Percentiles rank a stretch among this genome's conserved stretches.
Evolutionary conservation across 2,888 invertebrate genomes (phyloP).

Genomic region (Hemicrepidius hirtus): DNA sequence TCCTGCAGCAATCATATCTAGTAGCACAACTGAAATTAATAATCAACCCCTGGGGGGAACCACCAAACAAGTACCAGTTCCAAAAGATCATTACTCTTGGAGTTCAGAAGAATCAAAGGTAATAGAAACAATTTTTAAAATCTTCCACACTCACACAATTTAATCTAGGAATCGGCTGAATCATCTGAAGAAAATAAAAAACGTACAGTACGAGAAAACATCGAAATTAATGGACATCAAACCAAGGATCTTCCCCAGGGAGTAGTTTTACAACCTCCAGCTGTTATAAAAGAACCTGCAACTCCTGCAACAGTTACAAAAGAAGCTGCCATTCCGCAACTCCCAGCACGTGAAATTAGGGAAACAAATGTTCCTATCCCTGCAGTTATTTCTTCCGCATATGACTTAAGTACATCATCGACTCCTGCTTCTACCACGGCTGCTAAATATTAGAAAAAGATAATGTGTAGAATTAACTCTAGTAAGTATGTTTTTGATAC

Average conservation of each 20-base stretch:
- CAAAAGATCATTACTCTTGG: neutral
- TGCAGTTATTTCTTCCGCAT: neutral
- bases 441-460: neutral
- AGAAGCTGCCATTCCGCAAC: neutral
- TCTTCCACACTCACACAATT: too few species aligned
- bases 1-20: neutral
- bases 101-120: constrained; percentile 30
- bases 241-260: neutral
- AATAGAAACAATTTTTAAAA: neutral
- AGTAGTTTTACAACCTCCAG: neutral
- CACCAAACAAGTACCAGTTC: neutral
- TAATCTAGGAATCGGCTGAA: constrained; percentile 25
- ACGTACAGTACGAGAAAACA: constrained; percentile 21
- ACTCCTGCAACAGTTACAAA: neutral
- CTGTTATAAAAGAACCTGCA: constrained; percentile 6
- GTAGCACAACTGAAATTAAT: neutral
- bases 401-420: neutral
- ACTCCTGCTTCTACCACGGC: neutral
- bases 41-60: neutral
- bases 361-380: neutral
- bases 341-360: neutral
- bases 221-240: constrained; percentile 1
- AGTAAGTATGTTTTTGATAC: neutral
- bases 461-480: neutral
- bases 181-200: constrained; percentile 31